Evolutionary conservation across 2,888 invertebrate genomes (phyloP).

Genomic region (Agriopis leucophaearia): DNA sequence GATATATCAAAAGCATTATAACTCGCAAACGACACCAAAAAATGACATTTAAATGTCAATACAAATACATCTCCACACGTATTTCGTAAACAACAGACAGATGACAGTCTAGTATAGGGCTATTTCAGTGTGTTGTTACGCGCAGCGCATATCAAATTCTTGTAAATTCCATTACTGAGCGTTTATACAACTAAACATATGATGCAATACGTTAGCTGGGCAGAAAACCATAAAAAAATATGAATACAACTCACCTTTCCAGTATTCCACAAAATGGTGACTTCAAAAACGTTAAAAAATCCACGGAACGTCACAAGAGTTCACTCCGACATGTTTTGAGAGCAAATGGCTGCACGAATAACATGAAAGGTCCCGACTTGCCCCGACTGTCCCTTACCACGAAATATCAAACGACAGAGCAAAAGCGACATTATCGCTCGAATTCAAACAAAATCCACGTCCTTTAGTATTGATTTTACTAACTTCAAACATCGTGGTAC

Average conservation of each 20-base stretch:
- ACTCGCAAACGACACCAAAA: conserved; percentile 42
- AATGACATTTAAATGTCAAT: no score
- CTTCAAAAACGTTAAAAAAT: conserved; percentile 72
- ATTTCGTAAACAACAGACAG: conserved; percentile 52
- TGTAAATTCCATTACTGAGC: conserved; percentile 39
- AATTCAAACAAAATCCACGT: conserved; percentile 48
- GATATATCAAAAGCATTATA: conserved; percentile 16
- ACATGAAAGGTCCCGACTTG: conserved; percentile 72
- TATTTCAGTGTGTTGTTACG: conserved; percentile 59
- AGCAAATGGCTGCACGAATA: conserved; percentile 82
- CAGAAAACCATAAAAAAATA: conserved; percentile 39
- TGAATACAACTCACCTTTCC: conserved; percentile 68
- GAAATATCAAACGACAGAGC: conserved; percentile 53
- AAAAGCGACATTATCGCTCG: conserved; percentile 37
- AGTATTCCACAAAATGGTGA: conserved; percentile 58
- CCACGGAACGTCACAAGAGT: conserved; percentile 71
- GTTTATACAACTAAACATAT: conserved; percentile 34
- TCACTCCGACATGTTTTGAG: conserved; percentile 78
- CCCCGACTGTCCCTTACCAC: conserved; percentile 66
- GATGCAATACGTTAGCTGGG: conserved; percentile 28
- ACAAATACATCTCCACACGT: conserved; percentile 36
- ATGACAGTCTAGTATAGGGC: conserved; percentile 57
- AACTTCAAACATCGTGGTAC: conserved; percentile 62
- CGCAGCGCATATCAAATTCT: conserved; percentile 47
- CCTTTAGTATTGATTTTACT: conserved; percentile 70